Evolutionary conservation across 2,888 invertebrate genomes (phyloP), one percentile per base, ranked within the genome.

Genomic region (Tolmerus cingulatus): DNA sequence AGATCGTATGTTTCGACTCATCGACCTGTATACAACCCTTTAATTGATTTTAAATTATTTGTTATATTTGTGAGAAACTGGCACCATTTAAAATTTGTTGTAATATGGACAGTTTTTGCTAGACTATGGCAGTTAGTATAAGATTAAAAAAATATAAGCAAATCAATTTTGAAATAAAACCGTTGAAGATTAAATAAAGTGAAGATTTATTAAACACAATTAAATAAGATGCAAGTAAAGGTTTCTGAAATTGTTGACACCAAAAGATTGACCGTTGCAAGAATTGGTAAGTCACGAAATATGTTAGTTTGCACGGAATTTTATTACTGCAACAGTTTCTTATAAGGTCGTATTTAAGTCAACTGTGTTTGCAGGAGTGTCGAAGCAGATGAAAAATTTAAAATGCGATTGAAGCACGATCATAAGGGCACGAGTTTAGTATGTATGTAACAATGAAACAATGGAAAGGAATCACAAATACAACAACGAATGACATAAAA

Each of bases 401-500:
- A 51, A 27, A 27, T 66, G 78, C 37, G 27, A 43, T 19, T 40
- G 43, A 23, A 78, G 23, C 78, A 78, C 78, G 43, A 40, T 78
- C 40, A 78, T 23, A 43, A 43, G 40, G 46, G 27, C 78, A 16
- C 37, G n/a, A 40, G 12, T 78, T 43, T 5, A 78, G 23, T n/a
- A 40, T 40, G 40, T 40, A 40, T 40, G 12, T 40, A 43, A 78
- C 78, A 43, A 78, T 27, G 23, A 40, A 43, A 78, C 78, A 78
- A 78, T 78, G 23, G 37, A 78, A 78, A 78, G 14, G 37, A 37
- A 34, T 14, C 43, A 81, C 81, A 55, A 81, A 81, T 34, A 81
- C 78, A 81, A 81, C 81, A 43, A 46, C 78, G 40, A 81, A 27
- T 78, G 27, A 81, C 81, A 81, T 37, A 81, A 81, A 43, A 27